Base-by-base conservation (phyloP, 1,140 invertebrate genomes). In the Akabosia matsudoensis region DNA sequence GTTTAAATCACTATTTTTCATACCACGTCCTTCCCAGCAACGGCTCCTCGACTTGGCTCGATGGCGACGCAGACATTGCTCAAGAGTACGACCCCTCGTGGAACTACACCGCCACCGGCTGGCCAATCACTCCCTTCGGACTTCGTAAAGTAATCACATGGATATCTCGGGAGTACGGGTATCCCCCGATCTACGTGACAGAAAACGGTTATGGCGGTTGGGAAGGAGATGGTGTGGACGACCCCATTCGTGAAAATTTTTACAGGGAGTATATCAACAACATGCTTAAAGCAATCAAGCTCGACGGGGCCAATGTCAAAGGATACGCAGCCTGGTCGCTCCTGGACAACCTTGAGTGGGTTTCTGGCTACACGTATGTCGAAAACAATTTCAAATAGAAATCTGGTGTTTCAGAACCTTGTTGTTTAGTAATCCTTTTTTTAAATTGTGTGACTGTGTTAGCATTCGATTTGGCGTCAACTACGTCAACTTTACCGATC, bases 341-440 rank as follows among this genome's bases (percentile, higher is more conserved):
- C 1, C 33, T 75, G 56, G 75, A 76, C 45, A 80, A 81, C 37
- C 79, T 78, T 33, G 81, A 81, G 37, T 81, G 80, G 81, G 51
- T 31, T 24, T 28, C 67, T 10, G 79, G 79, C n/a, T 81, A 80
- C 73, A 81, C 80, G 77, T 78, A 80, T 70, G 54, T 78, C 67
- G 14, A 34, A 70, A n/a, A 61, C 26, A 61, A 67, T 28, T 67
- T 7, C 7, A 45, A 45, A 45, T 7, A 45, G n/a, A n/a, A n/a
- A n/a, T n/a, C n/a, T n/a, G n/a, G n/a, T n/a, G n/a, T n/a, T n/a
- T n/a, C n/a, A n/a, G n/a, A n/a, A n/a, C n/a, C n/a, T n/a, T n/a
- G n/a, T n/a, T n/a, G n/a, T n/a, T n/a, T n/a, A n/a, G n/a, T n/a
- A n/a, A n/a, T n/a, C n/a, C n/a, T n/a, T n/a, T n/a, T n/a, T n/a